These are phyloP conservation scores for Bucco capensis DNA, from an alignment of 2,113 vertebrate genomes.

Conservation along the genomic window DNA sequence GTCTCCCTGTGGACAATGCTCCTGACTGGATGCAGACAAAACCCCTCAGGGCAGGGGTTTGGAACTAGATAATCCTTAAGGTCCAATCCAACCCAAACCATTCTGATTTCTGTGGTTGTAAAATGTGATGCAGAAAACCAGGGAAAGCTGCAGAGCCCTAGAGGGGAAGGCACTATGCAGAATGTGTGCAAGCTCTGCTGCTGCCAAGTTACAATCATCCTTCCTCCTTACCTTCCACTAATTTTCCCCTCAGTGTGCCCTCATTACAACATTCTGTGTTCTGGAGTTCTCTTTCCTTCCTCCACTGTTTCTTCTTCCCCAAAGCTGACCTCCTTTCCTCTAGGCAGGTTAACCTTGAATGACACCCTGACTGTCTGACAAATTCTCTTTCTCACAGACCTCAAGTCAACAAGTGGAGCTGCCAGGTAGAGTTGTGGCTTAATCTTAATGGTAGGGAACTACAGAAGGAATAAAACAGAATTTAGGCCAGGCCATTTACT, in stretches of 20 bases:
- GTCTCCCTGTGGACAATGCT: background rate
- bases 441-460: background rate
- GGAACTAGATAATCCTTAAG: background rate
- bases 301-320: background rate
- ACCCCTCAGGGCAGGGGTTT: background rate
- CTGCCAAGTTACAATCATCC: background rate
- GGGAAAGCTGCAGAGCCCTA: fast-evolving
- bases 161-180: background rate
- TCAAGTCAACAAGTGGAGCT: background rate
- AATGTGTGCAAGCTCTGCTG: background rate
- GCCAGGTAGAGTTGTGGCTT: background rate
- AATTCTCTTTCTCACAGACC: background rate
- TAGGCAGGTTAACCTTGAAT: background rate
- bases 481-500: background rate
- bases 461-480: background rate
- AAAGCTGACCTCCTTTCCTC: background rate
- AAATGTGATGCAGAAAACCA: fast-evolving
- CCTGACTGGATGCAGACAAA: background rate
- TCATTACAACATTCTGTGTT: background rate
- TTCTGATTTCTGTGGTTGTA: background rate
- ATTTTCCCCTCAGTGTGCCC: background rate
- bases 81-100: background rate
- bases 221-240: fast-evolving
- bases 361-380: background rate
- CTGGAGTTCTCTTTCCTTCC: background rate